Base-by-base conservation (phyloP, 2,888 invertebrate species). In the Altica lythri region DNA sequence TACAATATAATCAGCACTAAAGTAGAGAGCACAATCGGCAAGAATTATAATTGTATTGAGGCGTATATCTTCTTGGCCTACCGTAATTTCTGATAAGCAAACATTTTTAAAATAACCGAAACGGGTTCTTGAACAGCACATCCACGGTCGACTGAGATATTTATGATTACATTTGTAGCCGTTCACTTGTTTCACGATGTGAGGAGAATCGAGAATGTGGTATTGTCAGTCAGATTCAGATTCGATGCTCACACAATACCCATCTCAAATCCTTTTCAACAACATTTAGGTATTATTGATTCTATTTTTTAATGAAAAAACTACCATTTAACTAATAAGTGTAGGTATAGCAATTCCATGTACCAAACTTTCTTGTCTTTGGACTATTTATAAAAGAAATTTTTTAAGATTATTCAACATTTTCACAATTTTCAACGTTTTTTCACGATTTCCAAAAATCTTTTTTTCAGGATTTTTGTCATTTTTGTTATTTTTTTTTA, bases 81-180 rank as follows among this genome's bases (percentile, higher is more conserved):
- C 70, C 68, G 70, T 69, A 72, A 71, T 71, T 72, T 70, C 71
- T 70, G 72, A 72, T 72, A 72, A 72, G 69, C 69, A 65, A 66
- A 63, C 70, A 70, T 70, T 71, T 72, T 70, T 70, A 64, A 68
- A 71, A 72, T 70, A 68, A 66, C 67, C 70, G 68, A 68, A 72
- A 72, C 72, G 68, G 62, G 71, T 72, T 72, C 68, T 67, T 60
- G 67, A 66, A 62, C 68, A 67, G 65, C 68, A 61, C 61, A 69
- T 68, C 66, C 66, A 58, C 66, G 65, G 65, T 65, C 68, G 68
- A 64, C 67, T 68, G 70, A 69, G 70, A 72, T 72, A 73, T 74
- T 74, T 74, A 74, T 71, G 73, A 72, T 72, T 72, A 72, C 70
- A 72, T 72, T 73, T 73, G 72, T 71, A 68, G 71, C 72, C 72